Conservation (phyloP, 2,888 invertebrate species). For the Laspeyria flexula region DNA sequence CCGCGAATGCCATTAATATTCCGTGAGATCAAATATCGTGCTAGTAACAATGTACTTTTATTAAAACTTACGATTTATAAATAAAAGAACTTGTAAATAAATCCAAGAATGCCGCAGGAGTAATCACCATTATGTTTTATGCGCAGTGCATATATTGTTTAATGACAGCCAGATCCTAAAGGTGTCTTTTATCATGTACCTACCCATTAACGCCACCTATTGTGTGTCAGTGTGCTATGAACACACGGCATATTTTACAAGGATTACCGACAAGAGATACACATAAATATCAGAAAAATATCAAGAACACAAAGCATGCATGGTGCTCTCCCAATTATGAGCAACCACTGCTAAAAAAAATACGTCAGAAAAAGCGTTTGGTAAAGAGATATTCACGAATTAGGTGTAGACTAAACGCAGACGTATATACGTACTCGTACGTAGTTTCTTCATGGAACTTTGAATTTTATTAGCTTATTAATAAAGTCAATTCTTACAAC, state of each 20-base stretch:
- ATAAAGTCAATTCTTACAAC: background rate
- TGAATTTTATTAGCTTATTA: background rate
- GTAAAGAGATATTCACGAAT: no score
- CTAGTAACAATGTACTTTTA: background rate
- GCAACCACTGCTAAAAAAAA: no score
- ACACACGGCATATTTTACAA: no score
- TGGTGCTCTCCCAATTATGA: no score
- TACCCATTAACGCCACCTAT: no score
- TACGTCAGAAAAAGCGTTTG: no score
- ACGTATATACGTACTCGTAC: no score
- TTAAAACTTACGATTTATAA: background rate
- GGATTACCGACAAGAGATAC: no score
- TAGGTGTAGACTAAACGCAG: background rate
- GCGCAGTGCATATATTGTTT: background rate
- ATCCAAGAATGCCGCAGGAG: background rate
- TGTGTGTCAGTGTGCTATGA: no score
- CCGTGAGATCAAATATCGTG: background rate
- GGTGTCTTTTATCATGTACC: no score
- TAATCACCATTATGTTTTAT: background rate
- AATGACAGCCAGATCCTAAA: background rate
- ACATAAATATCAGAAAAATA: no score
- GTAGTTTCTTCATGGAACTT: background rate
- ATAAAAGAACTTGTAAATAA: background rate
- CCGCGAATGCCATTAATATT: constrained; percentile 1
- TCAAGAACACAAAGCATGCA: no score